Evolutionary conservation across 2,888 invertebrate genomes (phyloP), one percentile per base, ranked within the genome.

Genomic region (Trisateles emortualis): DNA sequence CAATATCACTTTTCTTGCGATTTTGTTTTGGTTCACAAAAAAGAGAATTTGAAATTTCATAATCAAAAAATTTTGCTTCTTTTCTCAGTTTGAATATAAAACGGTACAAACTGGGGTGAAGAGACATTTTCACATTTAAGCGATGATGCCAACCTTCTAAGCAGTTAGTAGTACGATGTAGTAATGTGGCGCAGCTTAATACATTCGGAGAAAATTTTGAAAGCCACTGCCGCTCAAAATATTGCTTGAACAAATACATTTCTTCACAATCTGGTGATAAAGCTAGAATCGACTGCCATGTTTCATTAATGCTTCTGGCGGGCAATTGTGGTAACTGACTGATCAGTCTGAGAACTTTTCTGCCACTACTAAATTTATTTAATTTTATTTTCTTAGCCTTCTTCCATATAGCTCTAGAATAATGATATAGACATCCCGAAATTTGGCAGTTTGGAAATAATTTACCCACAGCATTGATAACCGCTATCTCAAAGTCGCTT

Each of bases 401-500:
- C 29, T 43, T 43, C 38, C 44, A 39, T 30, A 44, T 17, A 16
- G 50, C 50, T 44, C 44, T 51, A 22, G 47, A 22, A 47, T 41
- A 51, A 38, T 49, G 49, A 17, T 29, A 51, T 39, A 44, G 44
- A 39, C 44, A 51, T 22, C 43, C 50, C 13, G 30, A 32, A 11
- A 51, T 41, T 39, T 51, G 38, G 35, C 43, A 22, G 14, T 29
- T n/a, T 4, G 39, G 39, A 43, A 50, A 43, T 17, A 43, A 36
- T 36, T 43, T 36, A 5, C 17, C 8, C 16, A 41, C n/a, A 29
- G 40, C 33, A 41, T 49, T 49, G 24, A 49, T 41, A 24, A 22
- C 22, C 40, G 47, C 40, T 22, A 33, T 40, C 40, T 48, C 48
- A 48, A 33, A 48, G 32, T 48, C 48, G 33, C 48, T 22, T 41